phyloP scores from a whole-genome alignment of 2,113 vertebrate species.

The Sander vitreus region DNA sequence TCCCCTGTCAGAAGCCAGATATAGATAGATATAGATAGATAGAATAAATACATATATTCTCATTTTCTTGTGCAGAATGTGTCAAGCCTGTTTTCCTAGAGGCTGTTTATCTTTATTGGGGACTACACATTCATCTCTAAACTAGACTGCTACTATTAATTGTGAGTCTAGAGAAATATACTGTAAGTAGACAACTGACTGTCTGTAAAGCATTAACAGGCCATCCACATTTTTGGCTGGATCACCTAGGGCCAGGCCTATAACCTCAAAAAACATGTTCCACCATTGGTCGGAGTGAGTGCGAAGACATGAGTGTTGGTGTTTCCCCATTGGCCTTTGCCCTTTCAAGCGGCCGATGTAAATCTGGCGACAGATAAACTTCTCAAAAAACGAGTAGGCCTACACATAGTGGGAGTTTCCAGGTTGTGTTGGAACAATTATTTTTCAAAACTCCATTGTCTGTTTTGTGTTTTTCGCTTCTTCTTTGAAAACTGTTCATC shows the following conservation, averaged over 20 bases:
- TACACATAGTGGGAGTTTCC: too few species aligned
- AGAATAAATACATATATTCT: slow-evolving; percentile 9
- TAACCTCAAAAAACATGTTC: too few species aligned
- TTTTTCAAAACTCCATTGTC: background rate
- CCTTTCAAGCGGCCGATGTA: too few species aligned
- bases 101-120: slow-evolving; percentile 38
- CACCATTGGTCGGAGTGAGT: too few species aligned
- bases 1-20: slow-evolving; percentile 23
- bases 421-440: background rate
- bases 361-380: too few species aligned
- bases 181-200: slow-evolving; percentile 21
- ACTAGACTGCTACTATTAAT: slow-evolving; percentile 38
- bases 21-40: slow-evolving; percentile 20
- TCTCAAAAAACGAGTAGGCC: too few species aligned
- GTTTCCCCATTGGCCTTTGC: too few species aligned
- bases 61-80: slow-evolving; percentile 44
- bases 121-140: slow-evolving; percentile 41
- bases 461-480: background rate
- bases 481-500: background rate
- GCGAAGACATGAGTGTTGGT: too few species aligned
- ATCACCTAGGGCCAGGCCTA: too few species aligned
- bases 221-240: background rate
- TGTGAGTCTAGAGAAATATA: background rate
- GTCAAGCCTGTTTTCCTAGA: slow-evolving; percentile 43
- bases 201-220: slow-evolving; percentile 24